These are phyloP conservation scores for Conops quadrifasciatus DNA, from an alignment of 2,888 invertebrate species.

Conservation along the genomic window DNA sequence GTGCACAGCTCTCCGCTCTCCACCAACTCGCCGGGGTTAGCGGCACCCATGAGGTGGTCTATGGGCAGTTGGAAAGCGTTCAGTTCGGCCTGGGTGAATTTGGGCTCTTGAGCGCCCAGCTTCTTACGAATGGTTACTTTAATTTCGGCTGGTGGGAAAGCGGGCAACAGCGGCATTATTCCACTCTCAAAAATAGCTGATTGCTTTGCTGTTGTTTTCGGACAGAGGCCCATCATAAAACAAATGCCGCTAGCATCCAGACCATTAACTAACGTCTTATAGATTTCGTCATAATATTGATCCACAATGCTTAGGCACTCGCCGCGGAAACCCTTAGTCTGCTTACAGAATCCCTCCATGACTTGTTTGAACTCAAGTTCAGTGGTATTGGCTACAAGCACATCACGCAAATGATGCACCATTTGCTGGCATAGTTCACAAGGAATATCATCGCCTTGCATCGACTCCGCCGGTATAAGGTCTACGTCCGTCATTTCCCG, in stretches of 20 bases:
- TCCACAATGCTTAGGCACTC: slow-evolving; percentile 82
- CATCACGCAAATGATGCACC: slow-evolving; percentile 79
- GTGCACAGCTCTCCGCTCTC: slow-evolving; percentile 71
- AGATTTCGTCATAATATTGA: slow-evolving; percentile 79
- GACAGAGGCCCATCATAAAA: slow-evolving; percentile 69
- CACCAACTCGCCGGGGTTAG: slow-evolving; percentile 55
- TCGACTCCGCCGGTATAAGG: not conserved
- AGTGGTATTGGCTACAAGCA: slow-evolving; percentile 85
- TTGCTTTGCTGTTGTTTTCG: slow-evolving; percentile 49
- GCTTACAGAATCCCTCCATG: slow-evolving; percentile 80
- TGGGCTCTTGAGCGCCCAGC: slow-evolving; percentile 58
- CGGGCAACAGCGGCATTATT: slow-evolving; percentile 72
- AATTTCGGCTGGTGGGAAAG: slow-evolving; percentile 65
- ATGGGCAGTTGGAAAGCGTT: slow-evolving; percentile 67
- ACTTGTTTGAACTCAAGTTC: slow-evolving; percentile 82
- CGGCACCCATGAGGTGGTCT: slow-evolving; percentile 65
- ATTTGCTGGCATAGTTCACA: slow-evolving; percentile 88
- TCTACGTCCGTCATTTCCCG: slow-evolving; percentile 66
- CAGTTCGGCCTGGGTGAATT: slow-evolving; percentile 57
- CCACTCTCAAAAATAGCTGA: slow-evolving; percentile 54
- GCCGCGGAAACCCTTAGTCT: slow-evolving; percentile 75
- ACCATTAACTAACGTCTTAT: slow-evolving; percentile 74
- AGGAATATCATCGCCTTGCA: slow-evolving; percentile 71
- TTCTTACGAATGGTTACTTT: slow-evolving; percentile 56
- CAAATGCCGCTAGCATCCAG: slow-evolving; percentile 78